These are phyloP conservation scores for Polydrusus cervinus DNA, from an alignment of 2,888 invertebrate genomes.

Conservation along the genomic window DNA sequence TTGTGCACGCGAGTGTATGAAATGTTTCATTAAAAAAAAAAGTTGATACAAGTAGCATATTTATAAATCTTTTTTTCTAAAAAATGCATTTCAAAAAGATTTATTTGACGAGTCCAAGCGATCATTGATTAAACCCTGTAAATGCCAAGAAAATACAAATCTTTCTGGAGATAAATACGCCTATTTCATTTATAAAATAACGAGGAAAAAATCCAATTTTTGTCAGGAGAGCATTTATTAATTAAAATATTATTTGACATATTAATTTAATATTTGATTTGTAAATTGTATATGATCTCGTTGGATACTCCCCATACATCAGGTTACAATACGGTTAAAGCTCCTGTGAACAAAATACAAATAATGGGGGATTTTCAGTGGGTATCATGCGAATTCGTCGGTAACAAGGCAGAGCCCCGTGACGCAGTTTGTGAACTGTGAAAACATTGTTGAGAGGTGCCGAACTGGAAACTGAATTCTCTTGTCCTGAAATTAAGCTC, in stretches of 20 bases:
- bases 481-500: conserved; percentile 61
- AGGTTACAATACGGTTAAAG: conserved; percentile 46
- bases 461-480: conserved; percentile 63
- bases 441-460: conserved; percentile 65
- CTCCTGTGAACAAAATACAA: conserved; percentile 55
- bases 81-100: no score
- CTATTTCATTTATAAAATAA: no score
- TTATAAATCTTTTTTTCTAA: no score
- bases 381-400: conserved; percentile 51
- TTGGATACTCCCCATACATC: conserved; percentile 39
- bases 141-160: no score
- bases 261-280: conserved; percentile 27
- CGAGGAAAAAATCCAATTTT: background rate
- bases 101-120: no score
- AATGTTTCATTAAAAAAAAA: no score
- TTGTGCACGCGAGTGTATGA: no score
- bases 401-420: conserved; percentile 56
- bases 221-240: background rate
- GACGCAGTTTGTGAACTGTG: conserved; percentile 64
- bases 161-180: no score
- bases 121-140: no score
- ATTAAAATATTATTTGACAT: conserved; percentile 8
- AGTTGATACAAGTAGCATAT: no score
- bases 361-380: conserved; percentile 52
- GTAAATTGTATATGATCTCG: conserved; percentile 33